phyloP scores from a whole-genome alignment of 2,113 vertebrate species.

The Corythornis vintsioides region DNA sequence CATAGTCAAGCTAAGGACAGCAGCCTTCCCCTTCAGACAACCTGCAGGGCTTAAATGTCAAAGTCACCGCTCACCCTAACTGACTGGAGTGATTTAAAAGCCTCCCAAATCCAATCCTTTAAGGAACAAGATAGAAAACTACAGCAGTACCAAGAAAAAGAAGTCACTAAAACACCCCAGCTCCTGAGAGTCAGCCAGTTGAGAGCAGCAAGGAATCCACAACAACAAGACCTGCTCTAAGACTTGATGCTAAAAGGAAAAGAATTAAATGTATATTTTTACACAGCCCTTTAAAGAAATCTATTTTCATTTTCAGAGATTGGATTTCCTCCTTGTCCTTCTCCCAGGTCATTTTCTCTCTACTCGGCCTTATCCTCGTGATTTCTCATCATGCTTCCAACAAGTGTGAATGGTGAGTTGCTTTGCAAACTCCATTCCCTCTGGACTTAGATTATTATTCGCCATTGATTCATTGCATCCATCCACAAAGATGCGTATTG shows the following conservation, averaged over 20 bases:
- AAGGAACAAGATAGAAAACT: constrained; percentile 54
- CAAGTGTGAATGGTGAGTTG: constrained; percentile 30
- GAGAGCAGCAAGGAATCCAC: background rate
- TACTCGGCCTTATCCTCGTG: constrained; percentile 1
- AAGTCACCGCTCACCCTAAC: background rate
- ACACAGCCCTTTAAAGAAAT: constrained; percentile 64
- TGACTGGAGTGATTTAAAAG: constrained; percentile 34
- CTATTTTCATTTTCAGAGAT: constrained; percentile 72
- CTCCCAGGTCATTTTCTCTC: constrained; percentile 56
- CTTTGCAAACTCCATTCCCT: constrained; percentile 52
- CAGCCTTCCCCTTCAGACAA: constrained; percentile 2
- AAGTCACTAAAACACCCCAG: constrained; percentile 16
- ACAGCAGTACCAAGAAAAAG: background rate
- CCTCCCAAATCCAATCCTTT: constrained; percentile 13
- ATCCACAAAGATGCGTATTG: constrained; percentile 33
- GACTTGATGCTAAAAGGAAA: constrained; percentile 36
- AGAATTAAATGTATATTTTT: constrained; percentile 72
- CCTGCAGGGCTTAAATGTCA: background rate
- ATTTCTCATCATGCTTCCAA: constrained; percentile 36
- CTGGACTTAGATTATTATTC: constrained; percentile 59
- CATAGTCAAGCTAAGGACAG: background rate
- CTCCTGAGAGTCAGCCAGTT: constrained; percentile 18
- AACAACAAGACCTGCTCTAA: constrained; percentile 21
- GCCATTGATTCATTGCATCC: constrained; percentile 67
- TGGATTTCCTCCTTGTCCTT: constrained; percentile 62